Conservation (phyloP, 2,113 vertebrate species). For the Manacus vitellinus region DNA sequence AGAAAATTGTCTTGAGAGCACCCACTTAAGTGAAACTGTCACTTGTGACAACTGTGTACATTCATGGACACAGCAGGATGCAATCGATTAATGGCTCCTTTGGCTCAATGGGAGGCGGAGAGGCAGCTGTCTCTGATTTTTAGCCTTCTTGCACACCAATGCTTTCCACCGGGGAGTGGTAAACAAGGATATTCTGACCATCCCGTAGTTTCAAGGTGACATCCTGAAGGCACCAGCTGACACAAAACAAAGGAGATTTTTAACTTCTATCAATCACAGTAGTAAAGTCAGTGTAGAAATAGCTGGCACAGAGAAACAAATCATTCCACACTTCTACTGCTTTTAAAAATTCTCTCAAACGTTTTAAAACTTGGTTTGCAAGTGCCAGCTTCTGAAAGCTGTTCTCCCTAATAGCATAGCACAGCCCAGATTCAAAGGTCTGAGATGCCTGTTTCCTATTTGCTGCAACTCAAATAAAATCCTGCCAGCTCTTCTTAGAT, state of each 20-base stretch:
- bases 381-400: neutral
- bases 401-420: fast-evolving
- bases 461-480: neutral
- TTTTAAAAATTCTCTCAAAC: neutral
- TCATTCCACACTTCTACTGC: neutral
- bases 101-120: neutral
- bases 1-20: neutral
- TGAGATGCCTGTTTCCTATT: neutral
- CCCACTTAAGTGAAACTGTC: neutral
- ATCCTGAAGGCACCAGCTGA: slow-evolving; percentile 79
- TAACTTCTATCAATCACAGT: neutral
- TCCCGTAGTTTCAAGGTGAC: slow-evolving; percentile 74
- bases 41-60: neutral
- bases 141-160: neutral
- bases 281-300: neutral
- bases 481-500: neutral
- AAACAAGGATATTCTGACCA: slow-evolving; percentile 70
- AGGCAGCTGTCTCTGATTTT: neutral
- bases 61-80: neutral
- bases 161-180: neutral
- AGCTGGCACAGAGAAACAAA: neutral
- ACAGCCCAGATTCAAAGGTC: neutral
- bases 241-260: neutral
- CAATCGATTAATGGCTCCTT: slow-evolving; percentile 7
- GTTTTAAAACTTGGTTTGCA: neutral